Base-by-base conservation (phyloP, 1,140 invertebrate genomes). In the Nylanderia fulva region DNA sequence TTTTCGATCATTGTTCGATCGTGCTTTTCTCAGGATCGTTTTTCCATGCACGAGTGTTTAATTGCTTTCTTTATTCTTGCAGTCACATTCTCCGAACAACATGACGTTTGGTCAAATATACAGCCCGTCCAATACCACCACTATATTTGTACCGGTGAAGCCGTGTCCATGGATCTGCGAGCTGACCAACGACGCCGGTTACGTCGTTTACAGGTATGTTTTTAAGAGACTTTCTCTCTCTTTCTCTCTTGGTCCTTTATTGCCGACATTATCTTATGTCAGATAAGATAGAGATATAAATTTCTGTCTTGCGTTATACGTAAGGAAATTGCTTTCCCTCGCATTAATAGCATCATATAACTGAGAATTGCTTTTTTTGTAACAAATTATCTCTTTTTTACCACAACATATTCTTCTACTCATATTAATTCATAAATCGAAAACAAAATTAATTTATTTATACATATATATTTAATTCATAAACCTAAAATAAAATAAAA, bases 151-250 rank as follows among this genome's bases (percentile, higher is more conserved):
- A 11, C 92, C 91, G 36, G 89, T 93, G n/a, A 91, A 92, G 21
- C 96, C 96, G 2, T 98, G 98, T 90, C 96, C 96, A 1, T 98
- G 97, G 96, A 97, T 97, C 68, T 99, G 98, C 92, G 98, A 98
- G 93, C 95, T 99, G 27, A 99, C 98, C 85, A 98, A 98, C 92
- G 98, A 98, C 87, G 96, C 97, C 71, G 97, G 98, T 27, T 97
- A 97, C 95, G 97, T 97, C 66, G 96, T 97, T 9, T 95, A 95
- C 88, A 94, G 94, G 94, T 90, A 88, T 90, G 82, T 72, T 48
- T 15, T 1, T 18, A 61, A 77, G 29, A 18, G 21, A 8, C 13
- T n/a, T n/a, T n/a, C n/a, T n/a, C n/a, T n/a, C n/a, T n/a, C n/a
- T n/a, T n/a, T n/a, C n/a, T n/a, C n/a, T 48, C 13, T 63, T 48